A percentile compares a stretch with the other conserved stretches of the same genome.
Evolutionary conservation across 2,888 invertebrate genomes (phyloP).

Genomic region (Andrena minutula): DNA sequence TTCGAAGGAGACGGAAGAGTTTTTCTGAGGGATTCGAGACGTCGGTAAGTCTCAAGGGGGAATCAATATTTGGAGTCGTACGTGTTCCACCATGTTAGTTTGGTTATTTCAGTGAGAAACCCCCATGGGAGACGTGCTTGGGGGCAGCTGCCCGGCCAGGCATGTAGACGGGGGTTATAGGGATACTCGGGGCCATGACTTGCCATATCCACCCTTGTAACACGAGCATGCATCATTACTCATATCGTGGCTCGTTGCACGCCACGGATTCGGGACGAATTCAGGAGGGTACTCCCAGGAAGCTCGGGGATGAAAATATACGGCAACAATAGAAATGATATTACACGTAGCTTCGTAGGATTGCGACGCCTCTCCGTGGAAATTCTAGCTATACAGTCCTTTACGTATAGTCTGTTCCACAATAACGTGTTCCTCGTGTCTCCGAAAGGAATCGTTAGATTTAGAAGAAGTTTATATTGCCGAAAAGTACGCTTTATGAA

Average conservation of each 20-base stretch:
- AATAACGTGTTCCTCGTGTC: no score
- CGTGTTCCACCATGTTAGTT: conserved; percentile 82
- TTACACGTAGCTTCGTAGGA: conserved; percentile 22
- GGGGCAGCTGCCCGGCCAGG: conserved; percentile 71
- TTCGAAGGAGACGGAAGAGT: conserved; percentile 32
- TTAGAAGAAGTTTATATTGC: no score
- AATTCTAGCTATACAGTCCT: not conserved
- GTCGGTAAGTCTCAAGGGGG: conserved; percentile 73
- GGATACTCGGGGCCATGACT: conserved; percentile 83
- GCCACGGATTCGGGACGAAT: conserved; percentile 76
- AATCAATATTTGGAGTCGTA: conserved; percentile 83
- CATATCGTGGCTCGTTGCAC: conserved; percentile 84
- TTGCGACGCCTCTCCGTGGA: not conserved
- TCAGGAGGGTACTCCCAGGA: conserved; percentile 70
- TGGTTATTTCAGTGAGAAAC: conserved; percentile 66
- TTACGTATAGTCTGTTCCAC: no score
- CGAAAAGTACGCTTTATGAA: no score
- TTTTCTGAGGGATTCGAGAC: conserved; percentile 45
- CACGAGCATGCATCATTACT: conserved; percentile 84
- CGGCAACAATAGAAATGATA: conserved; percentile 60
- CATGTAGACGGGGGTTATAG: conserved; percentile 71
- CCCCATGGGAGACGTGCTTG: conserved; percentile 75
- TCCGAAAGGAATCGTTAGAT: no score
- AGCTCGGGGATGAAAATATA: conserved; percentile 66
- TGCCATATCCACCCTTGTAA: conserved; percentile 81